phyloP scores from a whole-genome alignment of 2,888 invertebrate species.

The Drosophila differens region DNA sequence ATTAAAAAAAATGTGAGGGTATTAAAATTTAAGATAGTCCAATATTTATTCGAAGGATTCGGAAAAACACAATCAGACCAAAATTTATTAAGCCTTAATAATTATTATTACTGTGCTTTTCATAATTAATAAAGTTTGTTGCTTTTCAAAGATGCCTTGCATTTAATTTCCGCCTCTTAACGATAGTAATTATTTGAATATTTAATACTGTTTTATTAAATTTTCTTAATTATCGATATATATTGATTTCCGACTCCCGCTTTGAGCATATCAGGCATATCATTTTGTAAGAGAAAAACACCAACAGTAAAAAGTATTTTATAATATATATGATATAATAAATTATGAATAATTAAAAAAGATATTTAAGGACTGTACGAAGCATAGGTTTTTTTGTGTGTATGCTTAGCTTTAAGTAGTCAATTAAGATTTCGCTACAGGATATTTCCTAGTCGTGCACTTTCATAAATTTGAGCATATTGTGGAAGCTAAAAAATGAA shows the following conservation, averaged over 20 bases:
- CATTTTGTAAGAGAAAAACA: too few species aligned
- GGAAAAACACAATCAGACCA: not conserved
- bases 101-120: not conserved
- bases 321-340: not conserved
- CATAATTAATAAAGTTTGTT: not conserved
- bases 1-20: not conserved
- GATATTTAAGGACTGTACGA: not conserved
- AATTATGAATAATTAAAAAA: too few species aligned
- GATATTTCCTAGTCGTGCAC: not conserved
- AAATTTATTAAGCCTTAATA: not conserved
- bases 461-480: not conserved
- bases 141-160: accelerated
- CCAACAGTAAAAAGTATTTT: not conserved
- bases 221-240: too few species aligned
- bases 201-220: not conserved
- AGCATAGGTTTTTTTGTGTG: not conserved
- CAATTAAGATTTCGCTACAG: not conserved
- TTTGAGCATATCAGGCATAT: not conserved
- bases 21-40: not conserved
- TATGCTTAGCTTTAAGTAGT: not conserved
- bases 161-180: not conserved
- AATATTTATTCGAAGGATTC: not conserved
- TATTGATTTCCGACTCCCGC: not conserved
- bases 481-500: not conserved
- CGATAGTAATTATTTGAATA: not conserved